Base-by-base conservation (phyloP, 1,140 invertebrate species). In the Nomia melanderi region DNA sequence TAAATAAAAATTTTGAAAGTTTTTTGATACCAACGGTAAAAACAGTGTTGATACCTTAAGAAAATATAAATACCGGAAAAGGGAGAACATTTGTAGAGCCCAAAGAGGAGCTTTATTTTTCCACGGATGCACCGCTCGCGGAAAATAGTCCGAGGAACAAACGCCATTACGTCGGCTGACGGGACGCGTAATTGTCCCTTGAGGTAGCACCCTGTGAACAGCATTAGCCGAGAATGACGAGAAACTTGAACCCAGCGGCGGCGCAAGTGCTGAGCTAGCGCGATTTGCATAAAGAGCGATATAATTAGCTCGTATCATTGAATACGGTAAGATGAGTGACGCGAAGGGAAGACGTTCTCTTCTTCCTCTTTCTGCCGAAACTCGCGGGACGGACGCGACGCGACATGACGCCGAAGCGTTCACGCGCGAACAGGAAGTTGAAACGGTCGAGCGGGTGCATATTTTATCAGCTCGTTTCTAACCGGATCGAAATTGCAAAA, bases 221-320 rank as follows among this genome's bases (percentile, higher is more conserved):
- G 36, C 31, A 7, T 36, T 5, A 59, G 57, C 33, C 41, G 31
- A 70, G 59, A 70, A 70, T 59, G 69, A 39, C 69, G 56, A 60
- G 69, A 47, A 59, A 71, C 54, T 27, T 47, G 39, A 70, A 59
- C 67, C 53, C 54, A 36, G 25, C 67, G 41, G 27, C 67, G 33
- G 44, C 59, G 41, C 67, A 70, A 70, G 44, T 60, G 54, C 69
- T 60, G 23, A 71, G 20, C 17, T 20, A 36, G 12, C n/a, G 25
- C 56, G 69, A 71, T 71, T 60, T 71, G 39, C 69, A 71, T 71
- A 62, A 62, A 31, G 69, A 72, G 41, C 29, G 50, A 62, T 72
- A 62, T 72, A 72, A 72, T 72, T 72, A 72, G 57, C 69, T 29
- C 69, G 56, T 72, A 56, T 72, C 41, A 23, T 27, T 72, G 69